phyloP scores from a whole-genome alignment of 1,140 invertebrate genomes.

The Drosophila yakuba region DNA sequence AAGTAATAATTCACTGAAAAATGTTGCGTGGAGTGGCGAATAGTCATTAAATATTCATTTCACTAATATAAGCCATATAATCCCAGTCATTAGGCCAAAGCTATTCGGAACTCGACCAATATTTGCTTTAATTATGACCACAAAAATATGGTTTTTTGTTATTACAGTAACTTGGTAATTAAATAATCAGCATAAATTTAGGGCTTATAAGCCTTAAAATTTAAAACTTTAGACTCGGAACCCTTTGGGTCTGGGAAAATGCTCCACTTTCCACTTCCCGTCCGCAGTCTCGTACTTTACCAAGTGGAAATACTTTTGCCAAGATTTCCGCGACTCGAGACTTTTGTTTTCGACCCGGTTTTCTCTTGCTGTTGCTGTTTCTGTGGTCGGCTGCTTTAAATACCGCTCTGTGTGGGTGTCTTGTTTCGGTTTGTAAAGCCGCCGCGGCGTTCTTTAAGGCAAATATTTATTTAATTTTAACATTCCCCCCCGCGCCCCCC shows the following conservation, averaged over 20 bases:
- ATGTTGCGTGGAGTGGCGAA: background rate
- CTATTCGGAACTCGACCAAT: background rate
- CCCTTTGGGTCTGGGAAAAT: constrained; percentile 14
- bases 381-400: constrained; percentile 54
- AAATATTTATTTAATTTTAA: constrained; percentile 82
- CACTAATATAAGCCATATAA: constrained; percentile 14
- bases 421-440: constrained; percentile 16
- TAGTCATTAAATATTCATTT: constrained; percentile 24
- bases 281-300: background rate
- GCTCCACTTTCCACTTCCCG: background rate
- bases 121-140: constrained; percentile 22
- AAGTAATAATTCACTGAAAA: constrained; percentile 23
- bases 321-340: constrained; percentile 33
- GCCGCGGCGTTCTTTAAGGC: constrained; percentile 50
- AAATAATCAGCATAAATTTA: background rate
- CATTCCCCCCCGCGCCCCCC: constrained; percentile 14
- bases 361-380: constrained; percentile 21
- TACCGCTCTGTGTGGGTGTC: constrained; percentile 43
- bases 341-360: constrained; percentile 39
- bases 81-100: constrained; percentile 6
- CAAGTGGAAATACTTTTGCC: constrained; percentile 42
- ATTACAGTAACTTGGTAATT: constrained; percentile 12
- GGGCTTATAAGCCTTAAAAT: background rate
- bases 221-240: constrained; percentile 2
- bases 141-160: constrained; percentile 1